Percentiles rank a stretch among this genome's conserved stretches.
Evolutionary conservation across 2,797 vertebrate species (phyloP).

Genomic region (Luscinia megarhynchos): DNA sequence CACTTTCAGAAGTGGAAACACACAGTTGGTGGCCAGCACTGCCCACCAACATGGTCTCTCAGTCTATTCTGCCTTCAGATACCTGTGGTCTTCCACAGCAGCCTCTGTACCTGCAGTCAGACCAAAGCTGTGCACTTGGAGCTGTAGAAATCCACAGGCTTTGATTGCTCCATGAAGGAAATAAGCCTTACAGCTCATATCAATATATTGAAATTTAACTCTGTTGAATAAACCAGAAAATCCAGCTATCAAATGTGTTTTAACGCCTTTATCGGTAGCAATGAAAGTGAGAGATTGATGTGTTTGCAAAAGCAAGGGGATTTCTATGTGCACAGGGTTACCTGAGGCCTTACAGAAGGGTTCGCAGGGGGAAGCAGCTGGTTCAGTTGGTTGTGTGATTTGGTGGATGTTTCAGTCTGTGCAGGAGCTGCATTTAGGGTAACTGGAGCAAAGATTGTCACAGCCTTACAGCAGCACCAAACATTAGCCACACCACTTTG

Average conservation of each 20-base stretch:
- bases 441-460: neutral
- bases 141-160: neutral
- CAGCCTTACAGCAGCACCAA: neutral
- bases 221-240: slow-evolving; percentile 21
- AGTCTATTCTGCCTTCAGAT: neutral
- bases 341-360: neutral
- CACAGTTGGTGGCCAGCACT: neutral
- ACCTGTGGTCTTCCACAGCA: neutral
- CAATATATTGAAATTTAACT: slow-evolving; percentile 21
- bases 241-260: slow-evolving; percentile 2
- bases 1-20: neutral
- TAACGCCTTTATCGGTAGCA: neutral
- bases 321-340: neutral
- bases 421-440: neutral
- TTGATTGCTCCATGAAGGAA: neutral
- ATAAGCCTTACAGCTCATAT: neutral
- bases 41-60: neutral
- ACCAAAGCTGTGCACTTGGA: neutral
- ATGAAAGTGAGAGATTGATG: neutral
- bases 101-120: neutral
- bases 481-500: neutral
- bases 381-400: neutral
- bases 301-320: neutral
- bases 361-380: neutral
- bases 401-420: neutral